Evolutionary conservation across 1,140 invertebrate species (phyloP).

Genomic region (Pararge aegeria): DNA sequence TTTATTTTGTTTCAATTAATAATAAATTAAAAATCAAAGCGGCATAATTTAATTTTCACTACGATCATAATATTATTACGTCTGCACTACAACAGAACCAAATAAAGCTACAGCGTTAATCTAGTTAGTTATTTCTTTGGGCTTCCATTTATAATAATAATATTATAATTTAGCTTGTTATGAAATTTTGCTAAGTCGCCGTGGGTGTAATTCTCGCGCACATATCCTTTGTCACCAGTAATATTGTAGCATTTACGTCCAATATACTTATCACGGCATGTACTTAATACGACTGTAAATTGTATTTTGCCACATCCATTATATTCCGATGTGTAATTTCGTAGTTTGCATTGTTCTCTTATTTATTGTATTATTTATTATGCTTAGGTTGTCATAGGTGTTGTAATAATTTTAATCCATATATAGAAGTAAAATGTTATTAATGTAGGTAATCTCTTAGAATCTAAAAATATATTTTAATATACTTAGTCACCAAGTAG

Average conservation of each 20-base stretch:
- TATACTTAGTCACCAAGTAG: too few species aligned
- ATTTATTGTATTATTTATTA: not conserved
- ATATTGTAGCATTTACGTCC: not conserved
- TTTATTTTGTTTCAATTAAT: too few species aligned
- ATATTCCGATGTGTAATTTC: constrained; percentile 1
- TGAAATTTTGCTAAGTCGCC: not conserved
- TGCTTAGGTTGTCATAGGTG: too few species aligned
- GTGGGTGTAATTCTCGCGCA: not conserved
- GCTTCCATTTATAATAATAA: not conserved
- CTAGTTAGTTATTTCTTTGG: not conserved
- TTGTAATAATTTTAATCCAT: too few species aligned
- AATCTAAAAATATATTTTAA: too few species aligned
- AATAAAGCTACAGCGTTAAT: not conserved
- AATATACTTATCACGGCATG: not conserved
- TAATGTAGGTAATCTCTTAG: too few species aligned
- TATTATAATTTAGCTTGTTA: not conserved
- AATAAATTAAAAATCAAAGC: too few species aligned
- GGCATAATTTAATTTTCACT: too few species aligned
- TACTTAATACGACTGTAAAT: not conserved
- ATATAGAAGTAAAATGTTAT: too few species aligned
- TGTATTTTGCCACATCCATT: not conserved
- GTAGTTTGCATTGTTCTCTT: not conserved
- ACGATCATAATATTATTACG: too few species aligned
- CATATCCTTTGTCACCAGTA: not conserved
- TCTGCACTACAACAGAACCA: too few species aligned